Evolutionary conservation across 2,888 invertebrate species (phyloP), one percentile per base, ranked within the genome.

Genomic region (Lepidocyrtoides sp.): DNA sequence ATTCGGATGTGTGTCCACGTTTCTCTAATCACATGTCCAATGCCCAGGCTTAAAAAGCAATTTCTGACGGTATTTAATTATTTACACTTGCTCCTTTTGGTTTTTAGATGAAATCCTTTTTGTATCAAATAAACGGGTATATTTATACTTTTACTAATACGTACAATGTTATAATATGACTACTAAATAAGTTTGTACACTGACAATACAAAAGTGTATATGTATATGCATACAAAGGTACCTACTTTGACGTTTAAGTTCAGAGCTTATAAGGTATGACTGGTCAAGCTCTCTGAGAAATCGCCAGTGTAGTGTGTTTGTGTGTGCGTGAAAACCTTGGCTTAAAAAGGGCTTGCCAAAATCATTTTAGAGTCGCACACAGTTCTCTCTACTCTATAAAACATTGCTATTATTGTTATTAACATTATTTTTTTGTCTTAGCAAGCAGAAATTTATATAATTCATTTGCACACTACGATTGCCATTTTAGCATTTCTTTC

Each of bases 291-390:
- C 20, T 36, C 17, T 60, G 23, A 51, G 36, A 77, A 10, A 48
- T 77, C 14, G 41, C 20, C 41, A 41, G 44, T 26, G 63, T 20
- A n/a, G 32, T 60, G 32, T 60, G 41, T 12, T 8, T 60, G 8
- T 41, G 23, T 44, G 26, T 81, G 79, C 36, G 72, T 72, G 54
- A 51, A 83, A 86, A 84, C 91, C 91, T 90, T 91, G 91, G 85
- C 91, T 91, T 69, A 85, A 85, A 89, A 91, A 91, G 85, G 91
- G 85, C 54, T 86, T 91, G 91, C 91, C 91, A 91, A 91, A 81
- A 84, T 85, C 72, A 77, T 84, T 84, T 77, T 72, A 72, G 32
- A 82, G 72, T 81, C 69, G 81, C 36, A 17, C 36, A 17, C 57
- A 60, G 81, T 60, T 81, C 20, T 81, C 20, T 81, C 23, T 60